Evolutionary conservation across 1,140 invertebrate genomes (phyloP).

Genomic region (Teleopsis dalmanni): DNA sequence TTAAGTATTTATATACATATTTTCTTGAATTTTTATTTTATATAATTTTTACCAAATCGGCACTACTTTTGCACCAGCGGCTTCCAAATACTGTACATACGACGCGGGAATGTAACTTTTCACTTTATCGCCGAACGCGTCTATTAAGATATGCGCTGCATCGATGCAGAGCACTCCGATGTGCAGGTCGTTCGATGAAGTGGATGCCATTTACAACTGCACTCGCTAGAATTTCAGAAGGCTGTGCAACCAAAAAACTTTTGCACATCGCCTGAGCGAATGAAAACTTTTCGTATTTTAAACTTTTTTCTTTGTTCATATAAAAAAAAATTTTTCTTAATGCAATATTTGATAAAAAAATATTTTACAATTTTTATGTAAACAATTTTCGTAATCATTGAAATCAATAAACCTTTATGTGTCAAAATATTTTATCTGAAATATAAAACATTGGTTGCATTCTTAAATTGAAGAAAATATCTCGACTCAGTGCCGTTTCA

Average conservation of each 20-base stretch:
- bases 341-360: background rate
- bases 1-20: too few relatives aligned
- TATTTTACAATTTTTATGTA: background rate
- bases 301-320: background rate
- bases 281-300: background rate
- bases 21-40: background rate
- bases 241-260: background rate
- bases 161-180: slow-evolving; percentile 59
- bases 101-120: slow-evolving; percentile 72
- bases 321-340: background rate
- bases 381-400: too few relatives aligned
- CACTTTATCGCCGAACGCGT: slow-evolving; percentile 46
- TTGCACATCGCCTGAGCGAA: background rate
- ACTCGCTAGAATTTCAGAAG: too few relatives aligned
- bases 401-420: too few relatives aligned
- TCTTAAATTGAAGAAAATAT: too few relatives aligned
- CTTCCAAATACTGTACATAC: slow-evolving; percentile 81
- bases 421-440: too few relatives aligned
- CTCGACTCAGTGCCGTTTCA: too few relatives aligned
- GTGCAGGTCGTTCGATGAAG: too few relatives aligned
- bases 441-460: too few relatives aligned
- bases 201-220: too few relatives aligned
- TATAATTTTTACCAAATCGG: slow-evolving; percentile 64
- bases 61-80: slow-evolving; percentile 70
- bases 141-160: slow-evolving; percentile 47